These are phyloP conservation scores for Eublepharis macularius DNA, from an alignment of 2,113 vertebrate genomes.

Conservation along the genomic window DNA sequence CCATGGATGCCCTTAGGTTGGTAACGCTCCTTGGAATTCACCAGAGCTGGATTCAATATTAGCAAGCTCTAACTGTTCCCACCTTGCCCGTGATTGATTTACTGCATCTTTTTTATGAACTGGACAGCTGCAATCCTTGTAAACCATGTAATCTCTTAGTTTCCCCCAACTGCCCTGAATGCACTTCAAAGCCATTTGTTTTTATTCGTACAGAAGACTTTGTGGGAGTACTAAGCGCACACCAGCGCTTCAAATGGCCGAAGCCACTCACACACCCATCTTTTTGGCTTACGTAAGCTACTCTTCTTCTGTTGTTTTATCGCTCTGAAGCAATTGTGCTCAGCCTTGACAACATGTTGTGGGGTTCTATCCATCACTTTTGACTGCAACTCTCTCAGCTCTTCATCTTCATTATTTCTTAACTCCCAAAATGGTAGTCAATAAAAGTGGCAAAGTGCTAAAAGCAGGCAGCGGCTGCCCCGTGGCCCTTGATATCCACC, in stretches of 20 bases:
- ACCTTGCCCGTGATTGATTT: neutral
- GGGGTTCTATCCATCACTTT: neutral
- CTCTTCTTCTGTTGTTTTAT: neutral
- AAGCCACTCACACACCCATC: neutral
- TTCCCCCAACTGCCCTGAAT: neutral
- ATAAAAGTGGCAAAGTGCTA: neutral
- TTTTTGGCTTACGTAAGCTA: neutral
- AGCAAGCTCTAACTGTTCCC: neutral
- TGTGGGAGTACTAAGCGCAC: too few relatives aligned
- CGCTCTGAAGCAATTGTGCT: neutral
- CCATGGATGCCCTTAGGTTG: neutral
- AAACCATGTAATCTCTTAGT: neutral
- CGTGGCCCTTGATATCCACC: neutral
- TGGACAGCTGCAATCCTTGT: neutral
- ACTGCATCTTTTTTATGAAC: neutral
- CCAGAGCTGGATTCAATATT: neutral
- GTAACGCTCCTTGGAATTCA: conserved; percentile 3
- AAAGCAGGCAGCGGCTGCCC: neutral
- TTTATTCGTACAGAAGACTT: neutral
- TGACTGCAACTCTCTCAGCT: neutral
- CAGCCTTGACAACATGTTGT: neutral
- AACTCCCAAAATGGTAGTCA: neutral
- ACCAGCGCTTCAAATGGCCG: neutral
- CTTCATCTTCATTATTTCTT: neutral
- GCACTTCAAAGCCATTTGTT: neutral